These are phyloP conservation scores for Mus caroli DNA, from an alignment of 2,797 vertebrate genomes.

Conservation along the genomic window DNA sequence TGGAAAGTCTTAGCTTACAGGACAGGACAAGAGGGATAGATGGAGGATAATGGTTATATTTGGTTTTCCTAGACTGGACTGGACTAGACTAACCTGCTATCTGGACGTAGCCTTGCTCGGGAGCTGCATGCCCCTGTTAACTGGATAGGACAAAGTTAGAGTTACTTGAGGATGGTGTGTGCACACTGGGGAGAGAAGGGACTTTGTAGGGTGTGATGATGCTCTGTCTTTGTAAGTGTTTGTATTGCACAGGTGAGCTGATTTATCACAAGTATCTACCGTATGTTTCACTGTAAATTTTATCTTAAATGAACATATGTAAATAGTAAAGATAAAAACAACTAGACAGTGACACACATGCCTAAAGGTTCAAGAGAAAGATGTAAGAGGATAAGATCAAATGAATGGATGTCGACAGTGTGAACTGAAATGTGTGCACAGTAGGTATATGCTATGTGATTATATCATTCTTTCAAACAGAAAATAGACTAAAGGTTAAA, in stretches of 20 bases:
- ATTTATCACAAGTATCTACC: background rate
- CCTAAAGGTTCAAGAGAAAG: background rate
- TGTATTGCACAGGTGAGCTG: background rate
- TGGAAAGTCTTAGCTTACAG: background rate
- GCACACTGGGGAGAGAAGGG: background rate
- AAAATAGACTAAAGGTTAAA: background rate
- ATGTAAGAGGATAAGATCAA: background rate
- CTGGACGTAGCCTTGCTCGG: conserved; percentile 37
- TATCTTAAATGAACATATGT: background rate
- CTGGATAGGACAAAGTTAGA: background rate
- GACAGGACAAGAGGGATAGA: background rate
- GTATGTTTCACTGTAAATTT: conserved; percentile 12
- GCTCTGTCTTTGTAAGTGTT: background rate
- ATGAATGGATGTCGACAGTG: background rate
- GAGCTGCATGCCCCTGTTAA: background rate
- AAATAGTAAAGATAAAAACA: background rate
- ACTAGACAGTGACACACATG: background rate
- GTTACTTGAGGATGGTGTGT: background rate
- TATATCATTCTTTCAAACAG: background rate
- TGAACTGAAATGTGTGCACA: background rate
- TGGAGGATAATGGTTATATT: background rate
- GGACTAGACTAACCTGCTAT: background rate
- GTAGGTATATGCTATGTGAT: background rate
- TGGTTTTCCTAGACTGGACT: background rate
- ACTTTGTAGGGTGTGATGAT: background rate